Percentiles rank a stretch among this genome's conserved stretches.
phyloP scores from a whole-genome alignment of 2,888 invertebrate species.

The Andrena camellia region DNA sequence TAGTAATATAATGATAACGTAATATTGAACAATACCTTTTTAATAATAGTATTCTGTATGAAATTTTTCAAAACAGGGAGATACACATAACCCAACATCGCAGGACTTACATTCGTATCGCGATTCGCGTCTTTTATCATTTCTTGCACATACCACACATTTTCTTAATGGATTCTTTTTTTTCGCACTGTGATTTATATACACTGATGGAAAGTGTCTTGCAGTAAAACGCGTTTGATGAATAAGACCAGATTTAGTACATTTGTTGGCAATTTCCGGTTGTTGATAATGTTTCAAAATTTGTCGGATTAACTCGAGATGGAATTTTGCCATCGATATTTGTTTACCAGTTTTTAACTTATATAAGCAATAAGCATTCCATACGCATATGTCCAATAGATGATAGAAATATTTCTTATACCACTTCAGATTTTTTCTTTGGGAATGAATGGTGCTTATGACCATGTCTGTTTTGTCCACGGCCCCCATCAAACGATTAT shows the following conservation, averaged over 20 bases:
- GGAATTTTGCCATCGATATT: conserved; percentile 36
- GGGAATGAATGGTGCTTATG: conserved; percentile 31
- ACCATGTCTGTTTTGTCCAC: conserved; percentile 58
- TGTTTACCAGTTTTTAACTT: conserved; percentile 32
- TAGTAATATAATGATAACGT: no score
- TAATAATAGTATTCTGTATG: conserved; percentile 21
- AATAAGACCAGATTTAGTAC: not conserved
- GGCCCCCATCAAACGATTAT: conserved; percentile 31
- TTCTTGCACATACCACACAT: conserved; percentile 18
- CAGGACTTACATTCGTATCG: conserved; percentile 20
- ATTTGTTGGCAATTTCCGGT: not conserved
- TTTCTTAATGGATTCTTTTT: conserved; percentile 8
- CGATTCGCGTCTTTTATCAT: conserved; percentile 21
- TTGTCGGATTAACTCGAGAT: conserved; percentile 40
- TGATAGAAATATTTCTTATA: conserved; percentile 79
- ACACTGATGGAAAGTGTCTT: no score
- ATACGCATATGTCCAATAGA: conserved; percentile 41
- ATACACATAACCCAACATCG: conserved; percentile 31
- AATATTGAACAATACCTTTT: no score
- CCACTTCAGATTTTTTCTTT: conserved; percentile 52
- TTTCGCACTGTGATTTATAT: no score
- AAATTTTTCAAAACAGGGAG: conserved; percentile 36
- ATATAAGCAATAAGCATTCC: conserved; percentile 49
- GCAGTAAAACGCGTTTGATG: not conserved
- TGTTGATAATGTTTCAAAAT: not conserved